Base-by-base conservation (phyloP, 2,888 invertebrate species). In the Scaptomyza tumidula region DNA sequence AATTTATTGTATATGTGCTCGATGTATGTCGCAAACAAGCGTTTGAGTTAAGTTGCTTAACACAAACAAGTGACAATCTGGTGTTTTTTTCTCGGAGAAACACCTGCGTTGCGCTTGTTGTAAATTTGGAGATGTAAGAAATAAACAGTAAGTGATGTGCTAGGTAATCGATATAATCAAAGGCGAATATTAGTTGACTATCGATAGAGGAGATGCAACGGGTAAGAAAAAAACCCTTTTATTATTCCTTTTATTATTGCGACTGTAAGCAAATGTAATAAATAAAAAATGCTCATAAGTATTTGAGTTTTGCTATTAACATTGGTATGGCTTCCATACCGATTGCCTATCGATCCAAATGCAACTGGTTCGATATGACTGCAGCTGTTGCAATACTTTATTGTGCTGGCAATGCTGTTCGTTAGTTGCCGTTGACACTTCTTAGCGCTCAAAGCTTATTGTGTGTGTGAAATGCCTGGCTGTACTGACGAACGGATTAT, bases 401-500 rank as follows among this genome's bases (percentile, higher is more conserved):
- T 7, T 10, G 13, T 48, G 33, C 33, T 72, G 75, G 78, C 78
- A 75, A 67, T 57, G 24, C 78, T 72, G 48, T 10, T 3, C 11
- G 43, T 71, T 75, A 78, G 80, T 78, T 68, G 80, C 80, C 77
- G 77, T 78, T 78, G 77, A 78, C 65, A 78, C 63, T 78, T 78
- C 68, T 68, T 44, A 65, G 67, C 80, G 77, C 71, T 54, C 55
- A 79, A 75, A 75, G 75, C 79, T 62, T 75, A 68, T 65, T 72
- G 50, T 50, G 50, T 63, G 67, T 73, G 78, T 75, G 44, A 35
- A 72, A 72, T 67, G 67, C 56, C 67, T 78, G 62, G 73, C 69
- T 73, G 49, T 86, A 80, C 66, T 74, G 61, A 68, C 82, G 78
- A 85, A 81, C 80, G 89, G 89, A 90, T 91, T 91, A 91, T 90